Conservation (phyloP, 2,888 invertebrate genomes). For the Leucoma salicis region DNA sequence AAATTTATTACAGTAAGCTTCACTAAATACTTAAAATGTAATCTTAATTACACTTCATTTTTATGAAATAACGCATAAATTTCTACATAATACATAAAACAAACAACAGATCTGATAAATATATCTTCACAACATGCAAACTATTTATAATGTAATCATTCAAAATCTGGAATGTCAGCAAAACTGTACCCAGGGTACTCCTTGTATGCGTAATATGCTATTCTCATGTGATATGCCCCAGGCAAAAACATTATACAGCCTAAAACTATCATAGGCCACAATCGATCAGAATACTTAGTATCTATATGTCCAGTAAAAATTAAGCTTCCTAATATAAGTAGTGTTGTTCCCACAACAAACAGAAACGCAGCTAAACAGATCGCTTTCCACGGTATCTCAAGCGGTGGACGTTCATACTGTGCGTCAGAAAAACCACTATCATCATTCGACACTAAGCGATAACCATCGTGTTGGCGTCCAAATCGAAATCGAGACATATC, state of each 20-base stretch:
- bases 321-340: slow-evolving; percentile 89
- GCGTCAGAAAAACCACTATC: slow-evolving; percentile 87
- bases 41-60: too few species aligned
- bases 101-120: too few species aligned
- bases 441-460: slow-evolving; percentile 79
- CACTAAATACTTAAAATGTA: too few species aligned
- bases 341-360: slow-evolving; percentile 88
- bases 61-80: too few species aligned
- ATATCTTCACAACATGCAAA: too few species aligned
- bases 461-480: slow-evolving; percentile 83
- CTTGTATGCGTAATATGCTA: slow-evolving; percentile 92
- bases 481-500: slow-evolving; percentile 84
- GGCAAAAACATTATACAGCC: slow-evolving; percentile 95
- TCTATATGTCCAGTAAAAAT: slow-evolving; percentile 91
- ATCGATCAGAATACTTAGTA: slow-evolving; percentile 91
- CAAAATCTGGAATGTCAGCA: slow-evolving; percentile 94
- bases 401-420: slow-evolving; percentile 85
- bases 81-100: too few species aligned
- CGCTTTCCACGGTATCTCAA: slow-evolving; percentile 92
- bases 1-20: too few species aligned
- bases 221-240: slow-evolving; percentile 94
- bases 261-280: slow-evolving; percentile 94
- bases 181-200: slow-evolving; percentile 92
- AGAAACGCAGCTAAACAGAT: slow-evolving; percentile 89
- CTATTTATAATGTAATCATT: too few species aligned